Evolutionary conservation across 2,797 vertebrate species (phyloP), one percentile per base, ranked within the genome.

Genomic region (Sebastes trivittatus): DNA sequence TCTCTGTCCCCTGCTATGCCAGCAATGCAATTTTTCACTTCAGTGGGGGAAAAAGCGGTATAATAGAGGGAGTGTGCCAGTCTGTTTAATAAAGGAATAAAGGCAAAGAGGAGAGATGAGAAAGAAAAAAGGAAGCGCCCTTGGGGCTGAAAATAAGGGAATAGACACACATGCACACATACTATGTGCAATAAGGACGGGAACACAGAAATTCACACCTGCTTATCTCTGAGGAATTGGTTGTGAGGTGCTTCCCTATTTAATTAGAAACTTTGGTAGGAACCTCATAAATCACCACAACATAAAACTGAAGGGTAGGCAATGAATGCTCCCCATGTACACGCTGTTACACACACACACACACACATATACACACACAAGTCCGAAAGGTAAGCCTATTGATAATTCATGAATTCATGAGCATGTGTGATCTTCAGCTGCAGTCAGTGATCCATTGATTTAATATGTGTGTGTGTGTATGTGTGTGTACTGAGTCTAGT

Each of bases 71-170:
- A 88, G 77, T 83, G 87, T 83, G 88, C 52, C 80, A 75, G 83
- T 86, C 86, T 88, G 88, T 90, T 94, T 93, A 92, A 93, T 93
- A 93, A 92, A 91, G 85, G 85, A 93, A 90, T 93, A 91, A 92
- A 89, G 81, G 81, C 75, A 82, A 82, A 81, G 80, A 85, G 72
- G 72, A 85, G 85, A 83, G 80, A 92, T 90, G 89, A 87, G 76
- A 82, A 82, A 70, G 22, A 23, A 84, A 84, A 86, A 89, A 86
- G 65, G 73, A 86, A 61, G 61, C 63, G 14, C 86, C 86, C 83
- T 81, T 72, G 83, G 87, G 85, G 87, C 85, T 78, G 70, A 77
- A 83, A 89, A 82, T 73, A 81, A 74, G 80, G 72, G 84, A 78
- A 67, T 74, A 70, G 20, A 86, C 82, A 87, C 83, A 72, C 54